Evolutionary conservation across 2,888 invertebrate species (phyloP).

Genomic region (Ophraella communa): DNA sequence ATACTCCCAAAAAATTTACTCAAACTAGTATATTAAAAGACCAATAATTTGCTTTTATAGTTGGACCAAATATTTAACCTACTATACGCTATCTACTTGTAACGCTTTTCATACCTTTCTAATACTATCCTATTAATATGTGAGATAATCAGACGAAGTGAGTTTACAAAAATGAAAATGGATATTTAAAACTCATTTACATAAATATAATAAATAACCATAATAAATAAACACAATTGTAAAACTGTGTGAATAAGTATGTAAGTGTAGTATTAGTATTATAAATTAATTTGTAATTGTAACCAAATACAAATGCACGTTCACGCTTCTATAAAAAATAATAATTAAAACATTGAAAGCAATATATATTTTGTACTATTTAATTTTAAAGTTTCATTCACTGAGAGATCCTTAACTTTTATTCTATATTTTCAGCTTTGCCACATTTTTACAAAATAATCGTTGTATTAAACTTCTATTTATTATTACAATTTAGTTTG

Average conservation of each 20-base stretch:
- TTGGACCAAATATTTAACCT: conserved; percentile 35
- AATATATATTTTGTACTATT: too few species aligned
- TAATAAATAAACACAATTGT: background rate
- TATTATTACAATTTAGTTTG: too few species aligned
- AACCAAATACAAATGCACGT: too few species aligned
- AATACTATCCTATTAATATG: conserved; percentile 29
- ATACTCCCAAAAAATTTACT: background rate
- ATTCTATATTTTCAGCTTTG: too few species aligned
- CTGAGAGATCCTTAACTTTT: too few species aligned
- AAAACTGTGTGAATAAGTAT: background rate
- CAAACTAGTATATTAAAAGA: background rate
- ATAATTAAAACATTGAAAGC: too few species aligned
- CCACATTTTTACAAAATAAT: too few species aligned
- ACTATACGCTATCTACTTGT: conserved; percentile 12
- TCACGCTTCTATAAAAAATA: too few species aligned
- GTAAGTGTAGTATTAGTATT: background rate
- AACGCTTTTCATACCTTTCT: conserved; percentile 41
- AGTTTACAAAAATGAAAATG: conserved; percentile 4
- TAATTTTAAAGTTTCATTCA: too few species aligned
- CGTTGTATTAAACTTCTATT: too few species aligned
- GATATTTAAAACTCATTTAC: background rate
- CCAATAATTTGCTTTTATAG: conserved; percentile 32
- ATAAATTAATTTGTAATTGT: background rate
- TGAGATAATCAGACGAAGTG: conserved; percentile 7
- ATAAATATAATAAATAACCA: background rate